Base-by-base conservation (phyloP, 2,113 vertebrate genomes). In the Ardeotis arabs region DNA sequence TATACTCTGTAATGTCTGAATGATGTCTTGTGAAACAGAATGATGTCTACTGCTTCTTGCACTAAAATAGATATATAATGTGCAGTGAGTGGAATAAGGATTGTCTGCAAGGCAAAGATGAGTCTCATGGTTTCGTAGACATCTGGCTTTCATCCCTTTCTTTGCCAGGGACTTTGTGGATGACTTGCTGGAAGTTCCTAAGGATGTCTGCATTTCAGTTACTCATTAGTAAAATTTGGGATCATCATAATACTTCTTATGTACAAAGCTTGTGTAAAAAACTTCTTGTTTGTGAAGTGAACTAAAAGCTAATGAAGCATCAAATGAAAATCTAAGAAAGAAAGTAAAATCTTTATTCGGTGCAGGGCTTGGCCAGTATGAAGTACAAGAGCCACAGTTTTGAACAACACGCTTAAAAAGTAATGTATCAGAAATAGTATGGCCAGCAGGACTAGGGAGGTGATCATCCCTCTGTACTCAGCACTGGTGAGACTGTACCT, bases 1-100 rank as follows among this genome's bases (percentile, higher is more conserved):
- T 69, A 24, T 47, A 59, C 7, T 83, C 66, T 83, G 50, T 78
- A 66, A 84, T 76, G 70, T 84, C 74, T 94, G 84, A 96, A 91
- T 53, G 70, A 91, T n/a, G 53, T 76, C 77, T 89, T 82, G 56
- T 91, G 89, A 87, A 91, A 91, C 64, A 73, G 64, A 84, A 39
- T 72, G 37, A 41, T 1, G 14, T 82, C 81, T 87, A 12, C 50
- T 45, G 28, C n/a, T 79, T 62, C 49, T 89, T 79, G 24, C 21
- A n/a, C 33, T 66, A 45, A 60, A 60, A 76, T 39, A 72, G 29
- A 9, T 56, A 16, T 44, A 37, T 5, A 67, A 14, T 12, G 4
- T 39, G 33, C 39, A 45, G 45, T 39, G 74, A 87, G 75, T n/a
- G 10, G 27, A 78, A 56, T 24, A 75, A 82, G 33, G 41, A 73